Conservation (phyloP, 2,113 vertebrate species). For the Nesogale talazaci region DNA sequence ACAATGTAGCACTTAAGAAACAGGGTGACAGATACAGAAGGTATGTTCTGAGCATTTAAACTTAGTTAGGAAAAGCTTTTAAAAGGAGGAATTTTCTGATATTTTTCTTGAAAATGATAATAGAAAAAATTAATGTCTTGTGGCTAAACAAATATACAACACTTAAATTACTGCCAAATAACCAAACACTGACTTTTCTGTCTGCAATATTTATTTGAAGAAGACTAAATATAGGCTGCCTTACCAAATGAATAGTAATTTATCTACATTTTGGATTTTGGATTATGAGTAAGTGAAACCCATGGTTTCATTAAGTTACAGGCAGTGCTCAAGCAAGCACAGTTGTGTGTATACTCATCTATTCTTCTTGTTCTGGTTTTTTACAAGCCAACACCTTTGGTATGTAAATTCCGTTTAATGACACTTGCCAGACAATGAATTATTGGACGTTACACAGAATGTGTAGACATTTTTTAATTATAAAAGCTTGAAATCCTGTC, state of each 20-base stretch:
- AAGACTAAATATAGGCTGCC: not conserved
- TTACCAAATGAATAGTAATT: conserved; percentile 43
- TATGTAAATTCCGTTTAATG: conserved; percentile 73
- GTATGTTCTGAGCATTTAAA: not conserved
- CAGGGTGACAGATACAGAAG: not conserved
- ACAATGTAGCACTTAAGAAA: conserved; percentile 1
- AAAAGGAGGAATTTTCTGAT: not conserved
- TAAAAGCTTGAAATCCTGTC: conserved; percentile 69
- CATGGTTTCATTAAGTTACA: conserved; percentile 13
- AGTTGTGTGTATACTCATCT: conserved; percentile 54
- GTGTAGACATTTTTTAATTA: conserved; percentile 62
- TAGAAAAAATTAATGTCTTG: not conserved
- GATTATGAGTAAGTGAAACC: conserved; percentile 49
- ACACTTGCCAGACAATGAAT: conserved; percentile 65
- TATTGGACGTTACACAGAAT: conserved; percentile 62
- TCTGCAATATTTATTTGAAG: not conserved
- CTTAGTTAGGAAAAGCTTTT: not conserved
- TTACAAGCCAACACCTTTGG: conserved; percentile 64
- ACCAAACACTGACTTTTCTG: conserved; percentile 6
- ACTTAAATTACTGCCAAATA: not conserved
- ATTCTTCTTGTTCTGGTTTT: conserved; percentile 61
- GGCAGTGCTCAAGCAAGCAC: conserved; percentile 61
- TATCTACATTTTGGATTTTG: conserved; percentile 18
- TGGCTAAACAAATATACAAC: not conserved
- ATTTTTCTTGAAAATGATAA: not conserved